Conservation (phyloP, 2,797 vertebrate genomes). For the Smutsia gigantea region DNA sequence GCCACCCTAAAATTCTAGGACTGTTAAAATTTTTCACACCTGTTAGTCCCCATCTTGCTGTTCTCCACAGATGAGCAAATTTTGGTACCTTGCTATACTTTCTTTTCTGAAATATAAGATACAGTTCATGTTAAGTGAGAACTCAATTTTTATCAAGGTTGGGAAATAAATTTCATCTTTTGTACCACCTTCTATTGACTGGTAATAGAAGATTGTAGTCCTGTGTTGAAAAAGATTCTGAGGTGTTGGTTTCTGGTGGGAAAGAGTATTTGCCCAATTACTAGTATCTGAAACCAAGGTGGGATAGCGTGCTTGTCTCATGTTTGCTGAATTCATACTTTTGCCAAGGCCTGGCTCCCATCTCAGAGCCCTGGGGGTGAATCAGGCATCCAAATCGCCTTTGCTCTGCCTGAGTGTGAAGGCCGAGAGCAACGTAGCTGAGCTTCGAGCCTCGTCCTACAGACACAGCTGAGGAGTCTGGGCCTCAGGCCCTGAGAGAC, state of each 20-base stretch:
- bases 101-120: not conserved
- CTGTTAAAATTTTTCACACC: not conserved
- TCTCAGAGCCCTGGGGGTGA: not conserved
- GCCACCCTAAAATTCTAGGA: not conserved
- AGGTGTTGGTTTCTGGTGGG: not conserved
- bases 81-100: not conserved
- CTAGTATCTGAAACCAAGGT: not conserved
- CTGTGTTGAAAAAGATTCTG: not conserved
- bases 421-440: not conserved
- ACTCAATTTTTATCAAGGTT: not conserved
- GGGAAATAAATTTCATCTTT: not conserved
- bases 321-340: not conserved
- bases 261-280: not conserved
- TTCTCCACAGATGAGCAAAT: not conserved
- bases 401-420: not conserved
- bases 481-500: not conserved
- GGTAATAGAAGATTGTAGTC: not conserved
- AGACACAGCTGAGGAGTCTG: not conserved
- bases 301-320: not conserved
- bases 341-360: not conserved
- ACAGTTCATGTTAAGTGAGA: not conserved
- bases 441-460: accelerated
- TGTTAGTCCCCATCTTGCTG: not conserved
- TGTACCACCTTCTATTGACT: not conserved
- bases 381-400: not conserved